Base-by-base conservation (phyloP, 2,797 vertebrate species). In the Notamacropus eugenii region DNA sequence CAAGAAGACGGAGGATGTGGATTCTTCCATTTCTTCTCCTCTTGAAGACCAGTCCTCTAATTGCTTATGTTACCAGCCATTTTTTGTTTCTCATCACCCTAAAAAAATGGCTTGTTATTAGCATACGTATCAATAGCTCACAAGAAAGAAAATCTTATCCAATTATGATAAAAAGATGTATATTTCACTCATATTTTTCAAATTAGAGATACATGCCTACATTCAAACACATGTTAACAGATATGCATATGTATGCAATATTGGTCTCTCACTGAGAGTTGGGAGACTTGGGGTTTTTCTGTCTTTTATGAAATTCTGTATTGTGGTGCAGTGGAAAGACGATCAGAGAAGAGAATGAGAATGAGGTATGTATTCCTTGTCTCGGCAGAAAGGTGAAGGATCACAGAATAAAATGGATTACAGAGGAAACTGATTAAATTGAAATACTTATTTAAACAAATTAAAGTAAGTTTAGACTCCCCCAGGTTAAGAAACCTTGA, bases 11-110 rank as follows among this genome's bases (percentile, higher is more conserved):
- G 0, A 46, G 14, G 40, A 90, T 67, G 58, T 0, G 56, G 50
- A 82, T 0, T 34, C 62, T 22, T 27, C 8, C 34, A 82, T 14
- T 82, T 94, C 95, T 67, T 6, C 29, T 87, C 91, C 40, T 93
- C 92, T 58, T 55, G 19, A 27, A 40, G 57, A 90, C 56, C 94
- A 94, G 95, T 90, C 57, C 90, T 91, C 93, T 50, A 40, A 94
- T 16, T 92, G n/a, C 67, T 90, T 52, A 54, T 11, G 56, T 40
- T 56, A 40, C 74, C 55, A 14, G 10, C 13, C 3, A 54, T 27
- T 55, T 94, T 92, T 92, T 27, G 58, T 52, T 46, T 1, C 0
- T 0, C 27, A 11, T n/a, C 55, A 46, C 34, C 95, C 82, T 93
- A 59, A 28, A 90, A 34, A 82, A 82, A 40, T 40, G 22, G n/a